Conservation (phyloP, 2,888 invertebrate genomes). For the Entomobrya multifasciata region DNA sequence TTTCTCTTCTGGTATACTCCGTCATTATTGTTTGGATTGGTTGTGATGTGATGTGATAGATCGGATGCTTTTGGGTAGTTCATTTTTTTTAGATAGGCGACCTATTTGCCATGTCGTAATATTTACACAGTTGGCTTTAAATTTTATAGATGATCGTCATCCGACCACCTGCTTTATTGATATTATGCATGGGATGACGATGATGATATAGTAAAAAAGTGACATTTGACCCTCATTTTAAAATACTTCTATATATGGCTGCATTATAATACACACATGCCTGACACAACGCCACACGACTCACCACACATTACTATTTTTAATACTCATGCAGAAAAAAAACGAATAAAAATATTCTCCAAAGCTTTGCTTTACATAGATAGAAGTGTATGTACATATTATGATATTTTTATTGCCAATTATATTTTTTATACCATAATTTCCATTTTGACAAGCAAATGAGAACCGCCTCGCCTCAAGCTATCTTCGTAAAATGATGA, state of each 20-base stretch:
- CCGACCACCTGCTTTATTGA: not conserved
- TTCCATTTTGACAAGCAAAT: too few relatives aligned
- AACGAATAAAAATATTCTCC: not conserved
- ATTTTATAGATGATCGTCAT: constrained; percentile 1
- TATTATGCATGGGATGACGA: not conserved
- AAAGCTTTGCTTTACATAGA: not conserved
- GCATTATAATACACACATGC: not conserved
- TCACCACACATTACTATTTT: not conserved
- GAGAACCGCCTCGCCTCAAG: too few relatives aligned
- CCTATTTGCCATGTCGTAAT: not conserved
- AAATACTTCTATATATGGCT: not conserved
- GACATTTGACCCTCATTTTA: not conserved
- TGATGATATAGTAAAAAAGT: not conserved
- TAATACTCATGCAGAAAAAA: not conserved
- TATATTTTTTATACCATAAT: not conserved
- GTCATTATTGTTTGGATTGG: too few relatives aligned
- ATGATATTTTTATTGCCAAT: not conserved
- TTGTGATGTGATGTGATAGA: not conserved
- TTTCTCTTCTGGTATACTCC: too few relatives aligned
- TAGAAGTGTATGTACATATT: not conserved
- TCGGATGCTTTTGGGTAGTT: not conserved
- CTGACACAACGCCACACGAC: not conserved
- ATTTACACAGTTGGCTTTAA: constrained; percentile 18
- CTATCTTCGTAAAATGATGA: not conserved
- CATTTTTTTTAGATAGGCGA: not conserved